Base-by-base conservation (phyloP, 1,140 invertebrate genomes). In the Rhagoletis pomonella region DNA sequence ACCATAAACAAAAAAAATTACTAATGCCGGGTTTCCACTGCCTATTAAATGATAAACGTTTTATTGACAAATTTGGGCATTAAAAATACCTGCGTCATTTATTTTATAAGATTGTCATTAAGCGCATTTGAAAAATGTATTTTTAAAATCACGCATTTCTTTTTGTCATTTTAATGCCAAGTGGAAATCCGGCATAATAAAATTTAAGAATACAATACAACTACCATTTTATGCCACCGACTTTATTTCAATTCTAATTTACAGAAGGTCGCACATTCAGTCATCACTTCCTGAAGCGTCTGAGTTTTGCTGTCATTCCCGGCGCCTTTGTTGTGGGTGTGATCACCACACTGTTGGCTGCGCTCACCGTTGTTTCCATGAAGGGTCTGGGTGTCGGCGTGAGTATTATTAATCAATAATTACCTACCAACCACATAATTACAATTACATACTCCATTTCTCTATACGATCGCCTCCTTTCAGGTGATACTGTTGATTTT, bases 361-460 rank as follows among this genome's bases (percentile, higher is more conserved):
- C 94, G 0, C 89, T 95, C 4, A 95, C 95, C n/a, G 94, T 95
- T 42, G 94, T 95, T 73, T 95, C 94, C 65, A 94, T 95, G n/a
- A 95, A 95, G 92, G 95, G 95, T 86, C 90, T 95, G n/a, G 95
- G 94, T 55, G 94, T 95, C 84, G 94, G 94, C 6, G 94, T 94
- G 87, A 88, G 89, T 88, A 67, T 81, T 47, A n/a, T 17, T 62
- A 62, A 12, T 12, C 2, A 1, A 14, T 1, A 5, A 59, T 73
- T 29, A 55, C 19, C 39, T n/a, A 77, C n/a, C 42, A 42, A 5
- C 6, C 12, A 62, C 12, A 17, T 14, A n/a, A 1, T 14, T 14
- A 62, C 60, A 17, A 12, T 65, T 85, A 65, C 12, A 42, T 65
- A 19, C n/a, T 14, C 2, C 29, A 77, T 2, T 60, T 4, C n/a